Base-by-base conservation (phyloP, 2,113 vertebrate genomes). In the Mesoclemmys tuberculata region DNA sequence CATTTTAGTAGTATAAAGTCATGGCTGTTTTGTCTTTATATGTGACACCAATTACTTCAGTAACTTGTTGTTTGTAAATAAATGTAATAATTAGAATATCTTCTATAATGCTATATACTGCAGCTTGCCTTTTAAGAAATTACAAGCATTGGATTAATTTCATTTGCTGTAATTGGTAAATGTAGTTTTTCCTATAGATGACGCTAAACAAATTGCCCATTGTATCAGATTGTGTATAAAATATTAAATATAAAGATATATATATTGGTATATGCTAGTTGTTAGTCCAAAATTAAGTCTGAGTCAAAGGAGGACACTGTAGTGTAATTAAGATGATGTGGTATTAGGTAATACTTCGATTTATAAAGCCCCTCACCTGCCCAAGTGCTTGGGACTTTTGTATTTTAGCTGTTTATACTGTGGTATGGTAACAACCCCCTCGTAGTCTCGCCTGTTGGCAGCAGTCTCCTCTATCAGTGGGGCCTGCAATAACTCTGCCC, bases 111-210 rank as follows among this genome's bases (percentile, higher is more conserved):
- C n/a, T 71, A 3, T 71, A 21, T 71, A 21, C 38, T 71, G n/a
- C 64, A 64, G 31, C 24, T 35, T 61, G 58, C 13, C 24, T 58
- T 61, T 6, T 38, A 56, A 75, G 54, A 64, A 26, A 29, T 51
- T 56, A n/a, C n/a, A 71, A 71, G 26, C 24, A 44, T 26, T 44
- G 26, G 74, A 27, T 77, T 38, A 77, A 77, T 84, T 68, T 38
- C 31, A 14, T 52, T 24, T 38, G 35, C 79, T 80, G 5, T 56
- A 19, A 11, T 51, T 21, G 75, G 8, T 52, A 24, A 74, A 8
- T 48, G n/a, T 78, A 26, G 56, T 0, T 0, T 71, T 41, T 26
- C 74, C 74, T 77, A 27, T 6, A 2, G 41, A 44, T 71, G 41
- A 38, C 38, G 10, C n/a, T 38, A 44, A 26, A 29, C 56, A 58